Conservation (phyloP, 2,113 vertebrate genomes). For the Nesoenas mayeri region DNA sequence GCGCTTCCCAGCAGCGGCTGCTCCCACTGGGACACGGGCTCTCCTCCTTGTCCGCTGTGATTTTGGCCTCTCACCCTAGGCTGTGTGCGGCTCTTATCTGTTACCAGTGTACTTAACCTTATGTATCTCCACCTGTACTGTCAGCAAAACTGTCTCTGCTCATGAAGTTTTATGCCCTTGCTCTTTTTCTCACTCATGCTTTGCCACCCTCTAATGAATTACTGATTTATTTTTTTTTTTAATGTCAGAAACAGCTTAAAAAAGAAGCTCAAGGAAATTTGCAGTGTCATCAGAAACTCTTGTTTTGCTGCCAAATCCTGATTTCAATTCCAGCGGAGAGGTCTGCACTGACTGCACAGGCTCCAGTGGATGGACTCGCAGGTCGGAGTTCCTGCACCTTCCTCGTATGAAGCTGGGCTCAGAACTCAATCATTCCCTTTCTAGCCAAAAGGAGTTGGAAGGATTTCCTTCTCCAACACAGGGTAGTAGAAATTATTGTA, state of each 20-base stretch:
- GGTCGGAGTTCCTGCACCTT: background rate
- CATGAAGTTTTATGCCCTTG: background rate
- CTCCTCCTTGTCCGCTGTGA: background rate
- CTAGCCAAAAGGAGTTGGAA: background rate
- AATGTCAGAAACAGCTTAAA: background rate
- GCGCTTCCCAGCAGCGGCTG: background rate
- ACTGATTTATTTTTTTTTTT: background rate
- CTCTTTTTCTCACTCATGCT: background rate
- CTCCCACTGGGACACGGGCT: background rate
- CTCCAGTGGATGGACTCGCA: accelerated
- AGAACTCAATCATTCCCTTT: background rate
- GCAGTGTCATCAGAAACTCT: background rate
- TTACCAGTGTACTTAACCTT: background rate
- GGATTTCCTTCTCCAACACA: background rate
- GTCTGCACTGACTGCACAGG: background rate
- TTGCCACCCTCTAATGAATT: background rate
- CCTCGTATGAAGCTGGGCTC: accelerated
- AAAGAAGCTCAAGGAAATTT: background rate
- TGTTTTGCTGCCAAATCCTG: background rate
- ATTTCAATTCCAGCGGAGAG: background rate
- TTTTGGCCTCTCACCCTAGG: background rate
- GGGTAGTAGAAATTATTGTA: background rate
- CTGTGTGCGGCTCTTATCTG: background rate
- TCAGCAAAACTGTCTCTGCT: background rate
- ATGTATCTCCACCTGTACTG: background rate